Evolutionary conservation across 2,797 vertebrate genomes (phyloP).

Genomic region (Todus mexicanus): DNA sequence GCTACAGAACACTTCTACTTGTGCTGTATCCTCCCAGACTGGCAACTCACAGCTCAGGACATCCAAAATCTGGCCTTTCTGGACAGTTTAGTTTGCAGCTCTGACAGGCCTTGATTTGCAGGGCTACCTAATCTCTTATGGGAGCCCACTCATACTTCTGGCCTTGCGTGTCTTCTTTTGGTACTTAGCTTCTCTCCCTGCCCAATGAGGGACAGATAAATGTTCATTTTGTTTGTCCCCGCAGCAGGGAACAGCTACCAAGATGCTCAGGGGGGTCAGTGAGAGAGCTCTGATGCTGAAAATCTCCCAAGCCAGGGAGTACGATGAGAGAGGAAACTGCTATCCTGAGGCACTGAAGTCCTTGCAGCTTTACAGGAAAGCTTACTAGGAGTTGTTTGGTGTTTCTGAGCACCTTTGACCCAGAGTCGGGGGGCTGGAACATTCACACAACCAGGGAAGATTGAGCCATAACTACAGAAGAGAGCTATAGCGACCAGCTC

Average conservation of each 20-base stretch:
- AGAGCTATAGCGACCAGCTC: background rate
- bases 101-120: background rate
- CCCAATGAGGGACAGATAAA: background rate
- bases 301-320: background rate
- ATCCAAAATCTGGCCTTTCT: background rate
- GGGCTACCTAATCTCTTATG: background rate
- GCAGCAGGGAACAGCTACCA: background rate
- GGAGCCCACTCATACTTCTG: background rate
- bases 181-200: background rate
- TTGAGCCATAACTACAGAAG: rapidly evolving
- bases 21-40: background rate
- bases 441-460: background rate
- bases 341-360: background rate
- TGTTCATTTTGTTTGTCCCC: background rate
- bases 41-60: background rate
- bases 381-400: background rate
- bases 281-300: background rate
- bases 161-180: background rate
- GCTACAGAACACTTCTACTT: background rate
- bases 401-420: background rate
- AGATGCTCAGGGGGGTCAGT: background rate
- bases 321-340: background rate
- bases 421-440: background rate
- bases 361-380: background rate
- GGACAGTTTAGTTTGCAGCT: background rate